phyloP scores from a whole-genome alignment of 2,797 vertebrate genomes.

The Darevskia nairensis region DNA sequence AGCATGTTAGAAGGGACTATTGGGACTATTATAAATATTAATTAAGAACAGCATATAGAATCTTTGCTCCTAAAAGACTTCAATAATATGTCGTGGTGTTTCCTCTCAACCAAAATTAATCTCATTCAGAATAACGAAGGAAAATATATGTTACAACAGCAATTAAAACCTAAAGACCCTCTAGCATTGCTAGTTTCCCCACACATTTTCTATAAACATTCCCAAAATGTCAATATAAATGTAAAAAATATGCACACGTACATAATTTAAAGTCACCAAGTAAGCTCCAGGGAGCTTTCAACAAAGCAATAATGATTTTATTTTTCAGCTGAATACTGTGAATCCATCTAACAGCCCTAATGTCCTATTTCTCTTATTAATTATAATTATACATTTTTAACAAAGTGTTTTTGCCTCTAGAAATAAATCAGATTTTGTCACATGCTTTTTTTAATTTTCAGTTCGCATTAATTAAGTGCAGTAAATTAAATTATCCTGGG shows the following conservation, averaged over 20 bases:
- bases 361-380: neutral
- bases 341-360: neutral
- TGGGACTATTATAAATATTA: neutral
- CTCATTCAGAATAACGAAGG: neutral
- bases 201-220: neutral
- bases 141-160: conserved; percentile 16
- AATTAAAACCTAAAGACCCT: conserved; percentile 22
- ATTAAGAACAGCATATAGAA: neutral
- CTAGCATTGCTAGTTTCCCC: neutral
- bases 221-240: neutral
- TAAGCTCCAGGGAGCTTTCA: neutral
- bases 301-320: neutral
- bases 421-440: neutral
- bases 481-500: conserved; percentile 5
- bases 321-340: conserved; percentile 9
- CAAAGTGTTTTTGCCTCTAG: conserved; percentile 15
- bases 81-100: neutral
- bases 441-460: neutral
- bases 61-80: neutral
- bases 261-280: conserved; percentile 9
- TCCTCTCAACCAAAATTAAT: neutral
- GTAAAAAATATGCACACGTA: neutral
- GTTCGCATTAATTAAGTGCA: conserved; percentile 15
- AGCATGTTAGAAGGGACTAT: neutral
- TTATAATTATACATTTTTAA: conserved; percentile 27